Evolutionary conservation across 2,888 invertebrate genomes (phyloP), one percentile per base, ranked within the genome.

Genomic region (Rhagophthalmus giganteus): DNA sequence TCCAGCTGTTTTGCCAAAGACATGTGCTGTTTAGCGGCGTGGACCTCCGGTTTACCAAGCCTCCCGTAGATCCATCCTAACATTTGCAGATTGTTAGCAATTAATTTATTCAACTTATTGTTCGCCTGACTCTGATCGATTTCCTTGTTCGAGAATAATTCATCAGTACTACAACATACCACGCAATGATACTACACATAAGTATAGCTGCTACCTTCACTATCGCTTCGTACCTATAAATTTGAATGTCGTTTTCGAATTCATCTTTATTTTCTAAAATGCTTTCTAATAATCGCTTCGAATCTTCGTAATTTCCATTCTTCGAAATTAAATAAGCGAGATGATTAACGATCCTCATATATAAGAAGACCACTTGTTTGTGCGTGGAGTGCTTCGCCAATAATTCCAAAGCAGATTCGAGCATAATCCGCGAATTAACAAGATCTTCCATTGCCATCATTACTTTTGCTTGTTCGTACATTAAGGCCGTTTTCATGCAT

Each of bases 51-150:
- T 51, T 78, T 59, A 42, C 79, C 80, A 33, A 79, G 63, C 65
- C 81, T 81, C 44, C 80, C 81, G 59, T 81, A 81, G 31, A 82
- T 68, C 73, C 81, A 82, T 2, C 80, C 79, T 61, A 83, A 75
- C 81, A 83, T 83, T 61, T 83, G 82, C 40, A 82, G 73, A 61
- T 83, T 84, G 61, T 81, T 83, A 1, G 82, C 80, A 24, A 80
- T 76, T 2, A 83, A 70, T 62, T 79, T 80, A 57, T 81, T 80
- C 11, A 83, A 74, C 67, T 81, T 81, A 37, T 74, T 74, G 1
- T 74, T 74, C 3, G 77, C 72, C 25, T 72, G 68, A 38, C 73
- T 74, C 26, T 76, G 70, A 2, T 72, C 71, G 1, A 51, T 26
- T 7, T 76, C 51, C 3, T 69, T 54, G 49, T 75, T 74, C 1